A percentile compares a stretch with the other conserved stretches of the same genome.
Conservation (phyloP, 2,113 vertebrate species). For the Varanus salvator region DNA sequence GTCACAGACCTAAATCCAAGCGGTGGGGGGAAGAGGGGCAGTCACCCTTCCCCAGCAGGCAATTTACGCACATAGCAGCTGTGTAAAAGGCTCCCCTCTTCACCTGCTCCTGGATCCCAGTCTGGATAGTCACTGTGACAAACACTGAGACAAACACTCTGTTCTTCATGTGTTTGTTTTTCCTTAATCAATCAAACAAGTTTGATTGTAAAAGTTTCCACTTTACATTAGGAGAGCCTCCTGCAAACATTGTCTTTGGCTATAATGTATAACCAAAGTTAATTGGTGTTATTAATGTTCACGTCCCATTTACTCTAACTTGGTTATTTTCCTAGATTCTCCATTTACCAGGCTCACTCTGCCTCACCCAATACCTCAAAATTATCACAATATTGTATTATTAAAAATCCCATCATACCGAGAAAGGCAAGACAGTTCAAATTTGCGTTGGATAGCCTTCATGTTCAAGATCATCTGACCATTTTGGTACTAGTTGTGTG, state of each 20-base stretch:
- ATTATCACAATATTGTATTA: not conserved
- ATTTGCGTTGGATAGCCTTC: not conserved
- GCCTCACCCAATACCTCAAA: not conserved
- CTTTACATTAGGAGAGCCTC: conserved; percentile 7
- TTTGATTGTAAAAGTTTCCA: no score
- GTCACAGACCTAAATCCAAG: not conserved
- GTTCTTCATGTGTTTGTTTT: not conserved
- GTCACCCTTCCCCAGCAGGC: no score
- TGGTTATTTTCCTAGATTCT: no score
- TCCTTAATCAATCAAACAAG: conserved; percentile 15
- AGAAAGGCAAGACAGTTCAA: not conserved
- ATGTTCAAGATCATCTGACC: not conserved
- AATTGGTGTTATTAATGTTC: not conserved
- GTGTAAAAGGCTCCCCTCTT: no score
- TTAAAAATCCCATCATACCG: not conserved
- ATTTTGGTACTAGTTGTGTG: not conserved
- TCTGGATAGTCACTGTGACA: not conserved
- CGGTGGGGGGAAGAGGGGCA: no score
- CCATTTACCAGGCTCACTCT: no score
- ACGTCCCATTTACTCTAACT: no score
- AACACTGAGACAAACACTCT: not conserved
- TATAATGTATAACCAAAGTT: not conserved
- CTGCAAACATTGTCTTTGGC: not conserved
- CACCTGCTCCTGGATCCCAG: no score
- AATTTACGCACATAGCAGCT: no score